A percentile compares a stretch with the other conserved stretches of the same genome.
These are phyloP conservation scores for Oxycera nigricornis DNA, from an alignment of 2,888 invertebrate genomes.

Conservation along the genomic window DNA sequence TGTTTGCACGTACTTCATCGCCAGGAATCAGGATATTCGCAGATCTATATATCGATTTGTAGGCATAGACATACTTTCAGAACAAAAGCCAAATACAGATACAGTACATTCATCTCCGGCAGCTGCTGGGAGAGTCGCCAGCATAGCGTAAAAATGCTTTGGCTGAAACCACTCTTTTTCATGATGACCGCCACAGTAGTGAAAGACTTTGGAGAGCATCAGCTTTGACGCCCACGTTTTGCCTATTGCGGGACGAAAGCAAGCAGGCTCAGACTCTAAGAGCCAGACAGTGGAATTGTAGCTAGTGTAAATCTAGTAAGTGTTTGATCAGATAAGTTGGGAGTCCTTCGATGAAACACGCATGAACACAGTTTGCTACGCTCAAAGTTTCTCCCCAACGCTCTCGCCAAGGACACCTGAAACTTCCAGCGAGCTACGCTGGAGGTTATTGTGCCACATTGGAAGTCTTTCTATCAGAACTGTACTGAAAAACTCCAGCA, in stretches of 20 bases:
- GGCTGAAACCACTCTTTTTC: background rate
- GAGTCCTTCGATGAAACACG: background rate
- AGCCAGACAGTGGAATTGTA: background rate
- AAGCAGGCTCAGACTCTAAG: no score
- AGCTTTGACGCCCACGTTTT: conserved; percentile 15
- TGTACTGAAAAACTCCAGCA: conserved; percentile 3
- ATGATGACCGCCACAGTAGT: conserved; percentile 4
- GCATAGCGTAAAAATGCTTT: background rate
- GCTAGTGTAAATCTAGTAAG: background rate
- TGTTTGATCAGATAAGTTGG: background rate
- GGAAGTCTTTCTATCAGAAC: background rate
- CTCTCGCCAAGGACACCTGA: conserved; percentile 23
- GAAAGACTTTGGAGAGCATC: background rate
- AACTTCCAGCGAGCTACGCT: background rate
- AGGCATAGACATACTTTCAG: background rate
- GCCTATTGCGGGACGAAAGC: background rate
- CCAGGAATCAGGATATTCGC: background rate
- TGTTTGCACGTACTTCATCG: background rate
- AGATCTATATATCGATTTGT: conserved; percentile 22
- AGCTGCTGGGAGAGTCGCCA: background rate
- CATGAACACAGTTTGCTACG: conserved; percentile 3
- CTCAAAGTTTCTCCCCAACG: conserved; percentile 1
- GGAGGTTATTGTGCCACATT: conserved; percentile 19
- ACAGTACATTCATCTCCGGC: background rate
- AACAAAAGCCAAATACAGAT: background rate